These are phyloP conservation scores for Urosaurus nigricauda DNA, from an alignment of 2,797 vertebrate genomes.

Conservation along the genomic window DNA sequence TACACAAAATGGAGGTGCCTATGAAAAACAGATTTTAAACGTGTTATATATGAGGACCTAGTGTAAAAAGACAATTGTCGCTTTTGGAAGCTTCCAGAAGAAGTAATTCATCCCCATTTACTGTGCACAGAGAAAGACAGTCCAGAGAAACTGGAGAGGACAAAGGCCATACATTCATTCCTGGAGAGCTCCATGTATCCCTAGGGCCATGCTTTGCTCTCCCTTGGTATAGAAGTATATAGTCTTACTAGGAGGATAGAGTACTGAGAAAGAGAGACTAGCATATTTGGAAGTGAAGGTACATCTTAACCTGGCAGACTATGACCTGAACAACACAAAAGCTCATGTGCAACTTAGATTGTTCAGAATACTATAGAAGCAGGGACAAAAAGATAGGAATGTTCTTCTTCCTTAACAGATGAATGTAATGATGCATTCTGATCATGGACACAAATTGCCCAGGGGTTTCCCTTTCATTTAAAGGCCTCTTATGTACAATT, in stretches of 20 bases:
- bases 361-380: background rate
- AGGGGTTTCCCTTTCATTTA: background rate
- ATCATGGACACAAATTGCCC: background rate
- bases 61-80: too few species aligned
- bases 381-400: background rate
- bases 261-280: background rate
- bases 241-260: background rate
- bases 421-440: background rate
- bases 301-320: background rate
- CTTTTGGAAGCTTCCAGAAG: too few species aligned
- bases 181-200: too few species aligned
- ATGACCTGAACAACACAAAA: background rate
- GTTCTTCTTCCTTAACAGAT: background rate
- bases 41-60: too few species aligned
- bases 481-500: slow-evolving; percentile 29
- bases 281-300: background rate
- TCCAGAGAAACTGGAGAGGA: too few species aligned
- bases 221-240: background rate
- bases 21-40: too few species aligned
- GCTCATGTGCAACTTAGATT: background rate
- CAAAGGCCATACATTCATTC: too few species aligned
- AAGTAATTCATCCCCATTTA: too few species aligned
- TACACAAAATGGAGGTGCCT: too few species aligned
- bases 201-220: too few species aligned
- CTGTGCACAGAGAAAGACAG: too few species aligned